Percentiles rank a stretch among this genome's conserved stretches.
Evolutionary conservation across 37 sponge, comb jelly and placozoan genomes (phyloP).

Genomic region (Bolinopsis microptera): DNA sequence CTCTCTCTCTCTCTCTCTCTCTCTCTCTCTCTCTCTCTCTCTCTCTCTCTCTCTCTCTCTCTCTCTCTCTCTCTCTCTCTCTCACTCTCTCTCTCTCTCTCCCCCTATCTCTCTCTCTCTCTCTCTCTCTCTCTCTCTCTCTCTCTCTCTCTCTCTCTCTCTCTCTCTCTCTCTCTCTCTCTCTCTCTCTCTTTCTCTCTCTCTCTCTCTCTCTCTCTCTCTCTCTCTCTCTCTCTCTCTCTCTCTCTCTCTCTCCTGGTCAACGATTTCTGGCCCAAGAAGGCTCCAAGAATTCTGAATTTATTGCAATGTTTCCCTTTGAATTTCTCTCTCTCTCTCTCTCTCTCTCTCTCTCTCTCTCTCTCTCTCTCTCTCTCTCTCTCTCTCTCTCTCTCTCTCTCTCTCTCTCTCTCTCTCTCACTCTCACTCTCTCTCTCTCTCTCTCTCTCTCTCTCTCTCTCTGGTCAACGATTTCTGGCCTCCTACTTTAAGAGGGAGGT

Average conservation of each 20-base stretch:
- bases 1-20: no score
- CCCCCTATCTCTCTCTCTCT: no score
- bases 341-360: no score
- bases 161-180: conserved; percentile 7
- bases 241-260: neutral
- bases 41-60: neutral
- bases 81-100: neutral
- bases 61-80: conserved; percentile 7
- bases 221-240: neutral
- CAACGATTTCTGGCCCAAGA: no score
- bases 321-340: no score
- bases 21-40: no score
- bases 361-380: no score
- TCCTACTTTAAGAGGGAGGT: no score
- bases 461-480: no score
- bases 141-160: neutral
- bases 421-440: neutral
- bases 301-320: no score
- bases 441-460: neutral
- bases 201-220: neutral
- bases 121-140: neutral
- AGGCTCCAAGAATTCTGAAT: no score
- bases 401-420: neutral
- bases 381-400: conserved; percentile 6
- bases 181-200: neutral